These are phyloP conservation scores for Campoletis raptor DNA, from an alignment of 2,888 invertebrate species.

Conservation along the genomic window DNA sequence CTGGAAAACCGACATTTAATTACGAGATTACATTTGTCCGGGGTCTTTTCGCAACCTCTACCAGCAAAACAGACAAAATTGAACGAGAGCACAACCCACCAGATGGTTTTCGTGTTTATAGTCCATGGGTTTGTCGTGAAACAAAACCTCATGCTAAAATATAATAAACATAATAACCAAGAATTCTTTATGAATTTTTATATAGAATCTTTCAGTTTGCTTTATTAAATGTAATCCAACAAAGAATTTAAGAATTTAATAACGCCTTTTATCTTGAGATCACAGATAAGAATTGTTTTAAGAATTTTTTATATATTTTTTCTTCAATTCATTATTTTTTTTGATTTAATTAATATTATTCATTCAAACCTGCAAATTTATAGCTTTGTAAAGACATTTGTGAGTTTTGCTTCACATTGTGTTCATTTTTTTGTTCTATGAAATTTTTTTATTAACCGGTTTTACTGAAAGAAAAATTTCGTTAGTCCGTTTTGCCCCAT, in stretches of 20 bases:
- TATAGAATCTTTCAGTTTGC: conserved; percentile 27
- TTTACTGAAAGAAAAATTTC: no score
- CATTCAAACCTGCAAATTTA: neutral
- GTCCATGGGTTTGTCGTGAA: conserved; percentile 10
- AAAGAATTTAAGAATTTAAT: conserved; percentile 60
- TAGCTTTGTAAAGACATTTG: neutral
- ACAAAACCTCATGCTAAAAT: conserved; percentile 17
- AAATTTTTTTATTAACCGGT: neutral
- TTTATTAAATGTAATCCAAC: conserved; percentile 56
- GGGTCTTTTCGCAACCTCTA: conserved; percentile 32
- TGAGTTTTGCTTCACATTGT: neutral
- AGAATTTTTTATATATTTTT: neutral
- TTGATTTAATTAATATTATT: neutral
- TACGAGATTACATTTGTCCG: conserved; percentile 67
- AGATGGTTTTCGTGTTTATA: neutral
- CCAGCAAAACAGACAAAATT: conserved; percentile 40
- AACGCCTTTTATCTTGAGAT: conserved; percentile 11
- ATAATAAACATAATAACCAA: neutral
- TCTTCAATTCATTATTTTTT: neutral
- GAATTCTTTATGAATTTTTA: conserved; percentile 57
- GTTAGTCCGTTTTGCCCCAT: no score
- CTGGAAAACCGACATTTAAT: conserved; percentile 69
- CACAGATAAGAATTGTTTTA: neutral
- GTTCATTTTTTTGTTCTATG: neutral
- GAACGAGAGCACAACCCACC: conserved; percentile 12